Evolutionary conservation across 2,888 invertebrate species (phyloP).

Genomic region (Lasioglossum lativentre): DNA sequence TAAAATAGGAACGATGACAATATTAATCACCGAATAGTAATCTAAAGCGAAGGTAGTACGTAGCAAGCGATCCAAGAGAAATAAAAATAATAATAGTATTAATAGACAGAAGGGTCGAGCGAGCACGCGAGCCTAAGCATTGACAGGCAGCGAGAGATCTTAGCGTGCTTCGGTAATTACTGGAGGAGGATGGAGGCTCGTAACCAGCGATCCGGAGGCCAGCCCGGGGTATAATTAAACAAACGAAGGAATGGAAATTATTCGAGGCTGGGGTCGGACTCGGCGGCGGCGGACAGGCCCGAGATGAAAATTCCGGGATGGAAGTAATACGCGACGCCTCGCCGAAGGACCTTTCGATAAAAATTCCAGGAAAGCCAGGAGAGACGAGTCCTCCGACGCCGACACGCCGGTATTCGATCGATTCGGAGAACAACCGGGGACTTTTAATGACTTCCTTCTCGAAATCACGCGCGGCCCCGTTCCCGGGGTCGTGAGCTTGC

Average conservation of each 20-base stretch:
- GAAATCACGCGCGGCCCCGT: slow-evolving; percentile 6
- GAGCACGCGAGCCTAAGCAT: neutral
- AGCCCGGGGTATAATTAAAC: slow-evolving; percentile 57
- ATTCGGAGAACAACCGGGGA: slow-evolving; percentile 28
- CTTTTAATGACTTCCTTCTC: slow-evolving; percentile 15
- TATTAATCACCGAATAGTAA: too few species aligned
- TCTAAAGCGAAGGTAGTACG: neutral
- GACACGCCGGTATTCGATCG: slow-evolving; percentile 57
- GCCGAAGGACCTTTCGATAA: slow-evolving; percentile 57
- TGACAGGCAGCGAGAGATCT: neutral
- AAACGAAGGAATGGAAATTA: slow-evolving; percentile 67
- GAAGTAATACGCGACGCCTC: slow-evolving; percentile 67
- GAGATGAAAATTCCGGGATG: slow-evolving; percentile 69
- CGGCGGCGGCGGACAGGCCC: slow-evolving; percentile 38
- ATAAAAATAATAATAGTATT: neutral
- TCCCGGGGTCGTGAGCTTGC: neutral
- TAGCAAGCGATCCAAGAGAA: neutral
- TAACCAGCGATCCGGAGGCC: neutral
- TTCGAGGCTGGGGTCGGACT: slow-evolving; percentile 42
- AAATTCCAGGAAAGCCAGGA: slow-evolving; percentile 59
- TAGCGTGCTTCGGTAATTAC: neutral
- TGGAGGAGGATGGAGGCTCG: neutral
- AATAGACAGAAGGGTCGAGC: neutral
- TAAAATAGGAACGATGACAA: too few species aligned
- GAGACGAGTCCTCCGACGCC: slow-evolving; percentile 37